Conservation (phyloP, 2,113 vertebrate species). For the Odocoileus hemionus region DNA sequence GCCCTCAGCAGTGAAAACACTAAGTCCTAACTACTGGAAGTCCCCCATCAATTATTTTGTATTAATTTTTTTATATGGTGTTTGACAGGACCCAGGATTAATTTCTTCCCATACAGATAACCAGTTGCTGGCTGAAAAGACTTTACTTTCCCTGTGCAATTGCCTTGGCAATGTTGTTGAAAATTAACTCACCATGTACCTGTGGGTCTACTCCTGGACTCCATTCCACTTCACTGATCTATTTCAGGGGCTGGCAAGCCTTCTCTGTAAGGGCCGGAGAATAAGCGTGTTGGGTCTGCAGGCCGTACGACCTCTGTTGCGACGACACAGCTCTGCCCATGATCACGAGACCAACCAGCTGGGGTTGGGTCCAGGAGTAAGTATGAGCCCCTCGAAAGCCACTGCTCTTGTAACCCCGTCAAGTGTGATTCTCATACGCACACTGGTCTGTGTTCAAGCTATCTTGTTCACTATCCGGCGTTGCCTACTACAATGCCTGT, state of each 20-base stretch:
- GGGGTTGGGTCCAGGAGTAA: neutral
- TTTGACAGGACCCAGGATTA: neutral
- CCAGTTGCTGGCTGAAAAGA: neutral
- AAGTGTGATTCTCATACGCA: neutral
- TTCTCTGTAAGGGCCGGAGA: neutral
- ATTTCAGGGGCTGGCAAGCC: neutral
- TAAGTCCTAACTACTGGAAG: neutral
- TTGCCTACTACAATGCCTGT: accelerated
- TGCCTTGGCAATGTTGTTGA: neutral
- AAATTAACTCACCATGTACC: accelerated
- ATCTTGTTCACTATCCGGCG: too few species aligned
- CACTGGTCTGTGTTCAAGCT: neutral
- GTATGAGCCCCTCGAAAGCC: accelerated
- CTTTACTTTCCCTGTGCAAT: neutral
- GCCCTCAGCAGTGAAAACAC: neutral
- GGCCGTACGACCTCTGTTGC: neutral
- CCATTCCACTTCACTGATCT: neutral
- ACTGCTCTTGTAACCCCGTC: accelerated
- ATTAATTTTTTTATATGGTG: neutral
- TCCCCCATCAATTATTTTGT: too few species aligned
- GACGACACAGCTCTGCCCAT: too few species aligned
- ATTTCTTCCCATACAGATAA: too few species aligned
- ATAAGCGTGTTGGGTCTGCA: neutral
- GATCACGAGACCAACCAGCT: accelerated
- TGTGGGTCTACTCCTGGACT: neutral